Base-by-base conservation (phyloP, 92 coral and sea anemone genomes). In the Isaurus tuberculatus region DNA sequence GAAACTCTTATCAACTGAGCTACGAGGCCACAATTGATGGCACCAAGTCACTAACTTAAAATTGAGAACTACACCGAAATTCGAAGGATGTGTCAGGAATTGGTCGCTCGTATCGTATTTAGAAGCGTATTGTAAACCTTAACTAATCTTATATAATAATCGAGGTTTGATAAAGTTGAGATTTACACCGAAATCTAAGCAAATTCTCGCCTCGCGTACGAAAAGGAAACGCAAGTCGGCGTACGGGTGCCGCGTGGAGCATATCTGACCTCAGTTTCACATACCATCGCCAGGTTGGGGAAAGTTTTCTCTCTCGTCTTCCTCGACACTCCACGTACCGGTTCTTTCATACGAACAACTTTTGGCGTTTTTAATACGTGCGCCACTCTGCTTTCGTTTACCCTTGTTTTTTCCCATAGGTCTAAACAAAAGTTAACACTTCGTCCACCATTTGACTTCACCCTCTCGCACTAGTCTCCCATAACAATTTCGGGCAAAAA, bases 381-480 rank as follows among this genome's bases (percentile, higher is more conserved):
- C 64, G 9, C 84, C 75, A 36, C 87, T 83, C 70, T 80, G 83
- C 68, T 88, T 92, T 55, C 85, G 90, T 53, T 80, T 88, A 57
- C 92, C 92, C 88, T 53, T 92, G 70, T 88, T 91, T 34, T 88
- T 92, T 55, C 96, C 96, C 96, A 92, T 92, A 22, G 7, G 28
- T 33, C 8, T 58, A 17, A 1, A 10, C 22, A 5, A n/a, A 33
- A 44, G 2, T 8, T 31, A 7, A 26, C 28, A 43, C 19, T n/a
- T 70, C 63, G n/a, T 72, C 78, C 78, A 32, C 78, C 78, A 72
- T 72, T 44, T 72, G 43, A 37, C 13, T 72, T 72, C 27, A 28
- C 14, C 15, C 74, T 6, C 36, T 70, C 27, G 53, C 30, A 22
- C 53, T 13, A 70, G 31, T 37, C 74, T 36, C 37, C 10, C 20